Conservation (phyloP, 2,797 vertebrate genomes). For the Melanotaenia parkinsoni region DNA sequence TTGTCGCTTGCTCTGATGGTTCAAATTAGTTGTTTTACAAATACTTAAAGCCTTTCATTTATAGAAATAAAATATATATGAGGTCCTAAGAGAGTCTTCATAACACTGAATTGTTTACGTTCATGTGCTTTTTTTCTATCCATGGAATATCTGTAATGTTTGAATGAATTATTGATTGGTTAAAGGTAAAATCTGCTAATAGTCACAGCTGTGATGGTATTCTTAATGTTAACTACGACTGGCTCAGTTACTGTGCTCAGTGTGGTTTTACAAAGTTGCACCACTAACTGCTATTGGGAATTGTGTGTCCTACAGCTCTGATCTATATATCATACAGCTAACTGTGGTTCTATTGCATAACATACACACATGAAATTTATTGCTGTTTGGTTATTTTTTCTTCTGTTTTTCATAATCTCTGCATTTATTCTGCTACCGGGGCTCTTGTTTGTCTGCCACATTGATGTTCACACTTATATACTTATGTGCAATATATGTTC, state of each 20-base stretch:
- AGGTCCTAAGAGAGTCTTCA: neutral
- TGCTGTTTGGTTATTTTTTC: neutral
- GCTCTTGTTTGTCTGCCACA: neutral
- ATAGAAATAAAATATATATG: neutral
- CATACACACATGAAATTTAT: constrained; percentile 43
- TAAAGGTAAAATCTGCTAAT: constrained; percentile 14
- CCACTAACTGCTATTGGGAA: constrained; percentile 58
- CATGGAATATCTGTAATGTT: constrained; percentile 4
- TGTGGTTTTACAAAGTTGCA: constrained; percentile 33
- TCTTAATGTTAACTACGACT: constrained; percentile 18
- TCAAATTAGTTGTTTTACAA: neutral
- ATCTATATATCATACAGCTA: constrained; percentile 64
- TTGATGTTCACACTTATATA: neutral
- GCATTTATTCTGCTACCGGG: neutral
- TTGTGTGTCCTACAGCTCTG: constrained; percentile 61
- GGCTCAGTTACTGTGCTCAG: constrained; percentile 18
- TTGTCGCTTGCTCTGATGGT: neutral
- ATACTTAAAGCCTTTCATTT: constrained; percentile 15
- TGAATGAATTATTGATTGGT: constrained; percentile 7
- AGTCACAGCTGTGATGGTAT: constrained; percentile 3
- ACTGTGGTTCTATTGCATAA: constrained; percentile 64
- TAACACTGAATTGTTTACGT: constrained; percentile 2
- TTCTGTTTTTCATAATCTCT: constrained; percentile 1
- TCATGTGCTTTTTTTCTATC: neutral
- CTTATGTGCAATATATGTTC: neutral